Evolutionary conservation across 2,797 vertebrate species (phyloP).

Genomic region (Orientallactaga sibirica): DNA sequence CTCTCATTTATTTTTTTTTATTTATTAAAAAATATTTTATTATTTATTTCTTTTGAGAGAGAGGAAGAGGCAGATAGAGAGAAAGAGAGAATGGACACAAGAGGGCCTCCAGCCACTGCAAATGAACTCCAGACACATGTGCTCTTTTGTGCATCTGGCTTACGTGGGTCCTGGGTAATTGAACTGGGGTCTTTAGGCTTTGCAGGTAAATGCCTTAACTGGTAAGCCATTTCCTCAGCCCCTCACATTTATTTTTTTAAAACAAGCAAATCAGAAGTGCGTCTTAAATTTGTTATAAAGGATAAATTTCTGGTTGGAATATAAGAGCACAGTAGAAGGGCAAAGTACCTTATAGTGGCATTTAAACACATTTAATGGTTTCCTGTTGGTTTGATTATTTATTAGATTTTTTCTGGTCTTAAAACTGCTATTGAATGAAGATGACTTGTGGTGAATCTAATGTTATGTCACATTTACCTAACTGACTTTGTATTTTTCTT

Average conservation of each 20-base stretch:
- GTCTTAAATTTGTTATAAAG: background rate
- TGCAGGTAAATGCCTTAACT: too few species aligned
- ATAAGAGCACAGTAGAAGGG: background rate
- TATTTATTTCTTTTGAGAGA: too few species aligned
- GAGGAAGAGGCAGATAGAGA: too few species aligned
- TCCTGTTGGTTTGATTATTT: background rate
- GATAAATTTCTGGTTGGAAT: background rate
- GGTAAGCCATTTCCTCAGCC: too few species aligned
- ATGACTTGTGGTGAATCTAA: background rate
- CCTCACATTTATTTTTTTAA: background rate
- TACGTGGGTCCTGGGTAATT: too few species aligned
- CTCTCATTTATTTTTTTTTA: too few species aligned
- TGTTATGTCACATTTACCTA: background rate
- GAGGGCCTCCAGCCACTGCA: too few species aligned
- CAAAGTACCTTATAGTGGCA: background rate
- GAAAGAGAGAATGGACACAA: too few species aligned
- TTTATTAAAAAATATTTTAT: too few species aligned
- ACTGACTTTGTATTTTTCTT: constrained; percentile 39
- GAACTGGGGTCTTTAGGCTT: too few species aligned
- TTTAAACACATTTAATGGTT: constrained; percentile 43
- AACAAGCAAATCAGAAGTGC: background rate
- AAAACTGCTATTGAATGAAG: background rate
- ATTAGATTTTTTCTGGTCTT: constrained; percentile 13
- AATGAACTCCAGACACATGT: too few species aligned
- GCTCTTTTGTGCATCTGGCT: too few species aligned